Conservation (phyloP, 2,113 vertebrate species). For the Baryphthengus martii region DNA sequence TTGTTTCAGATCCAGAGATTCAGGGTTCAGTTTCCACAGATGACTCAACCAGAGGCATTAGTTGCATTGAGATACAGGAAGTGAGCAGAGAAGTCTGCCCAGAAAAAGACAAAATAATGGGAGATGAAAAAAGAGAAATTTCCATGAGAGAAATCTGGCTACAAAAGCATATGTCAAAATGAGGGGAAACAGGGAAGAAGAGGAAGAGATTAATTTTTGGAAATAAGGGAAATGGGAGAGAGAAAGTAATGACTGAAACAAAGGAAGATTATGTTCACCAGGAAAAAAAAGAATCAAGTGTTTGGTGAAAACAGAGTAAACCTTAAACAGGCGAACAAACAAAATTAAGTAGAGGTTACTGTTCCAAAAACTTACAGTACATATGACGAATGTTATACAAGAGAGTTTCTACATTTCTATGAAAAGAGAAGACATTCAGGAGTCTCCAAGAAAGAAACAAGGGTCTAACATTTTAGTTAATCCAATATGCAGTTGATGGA, state of each 20-base stretch:
- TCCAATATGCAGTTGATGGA: neutral
- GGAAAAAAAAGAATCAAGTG: neutral
- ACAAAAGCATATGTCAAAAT: neutral
- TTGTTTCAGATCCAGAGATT: slow-evolving; percentile 7
- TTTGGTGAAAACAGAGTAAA: neutral
- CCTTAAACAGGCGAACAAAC: neutral
- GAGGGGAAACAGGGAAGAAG: neutral
- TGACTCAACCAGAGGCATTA: slow-evolving; percentile 6
- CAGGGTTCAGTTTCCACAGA: neutral
- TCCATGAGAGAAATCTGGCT: neutral
- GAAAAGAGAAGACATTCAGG: neutral
- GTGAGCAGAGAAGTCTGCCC: neutral
- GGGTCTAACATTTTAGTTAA: neutral
- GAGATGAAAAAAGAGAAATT: neutral
- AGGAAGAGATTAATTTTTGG: neutral
- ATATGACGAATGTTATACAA: neutral
- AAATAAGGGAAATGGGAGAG: neutral
- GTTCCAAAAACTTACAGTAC: neutral
- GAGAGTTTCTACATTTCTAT: neutral
- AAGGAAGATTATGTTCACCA: neutral
- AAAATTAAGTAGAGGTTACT: neutral
- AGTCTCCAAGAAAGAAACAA: neutral
- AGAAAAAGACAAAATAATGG: neutral
- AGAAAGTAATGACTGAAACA: neutral
- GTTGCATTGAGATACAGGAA: neutral